phyloP scores from a whole-genome alignment of 2,888 invertebrate genomes.

The Polydrusus pterygomalis region DNA sequence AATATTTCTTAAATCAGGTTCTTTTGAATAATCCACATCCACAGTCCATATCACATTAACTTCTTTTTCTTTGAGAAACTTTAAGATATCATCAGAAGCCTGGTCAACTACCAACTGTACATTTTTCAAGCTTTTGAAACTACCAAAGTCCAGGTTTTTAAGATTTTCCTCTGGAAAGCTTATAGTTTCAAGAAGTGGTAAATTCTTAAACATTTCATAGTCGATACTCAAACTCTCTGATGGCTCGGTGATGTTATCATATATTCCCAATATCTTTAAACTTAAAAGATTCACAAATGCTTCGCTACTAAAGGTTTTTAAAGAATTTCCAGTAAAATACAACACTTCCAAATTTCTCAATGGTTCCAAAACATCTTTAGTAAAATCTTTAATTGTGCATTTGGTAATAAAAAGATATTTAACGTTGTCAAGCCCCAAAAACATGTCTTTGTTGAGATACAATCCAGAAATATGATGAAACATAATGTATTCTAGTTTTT shows the following conservation, averaged over 20 bases:
- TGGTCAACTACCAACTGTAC: constrained; percentile 16
- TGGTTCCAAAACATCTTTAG: background rate
- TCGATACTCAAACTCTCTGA: constrained; percentile 1
- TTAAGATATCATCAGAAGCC: background rate
- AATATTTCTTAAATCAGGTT: constrained; percentile 20
- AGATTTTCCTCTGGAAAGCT: constrained; percentile 32
- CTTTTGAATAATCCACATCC: constrained; percentile 14
- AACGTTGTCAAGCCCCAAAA: constrained; percentile 4
- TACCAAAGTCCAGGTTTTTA: constrained; percentile 3
- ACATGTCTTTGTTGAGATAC: background rate
- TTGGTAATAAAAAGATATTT: constrained; percentile 25
- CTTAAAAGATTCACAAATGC: constrained; percentile 7
- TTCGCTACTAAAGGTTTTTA: background rate
- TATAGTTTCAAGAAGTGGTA: constrained; percentile 17
- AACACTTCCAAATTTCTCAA: constrained; percentile 13
- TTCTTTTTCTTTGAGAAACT: constrained; percentile 12
- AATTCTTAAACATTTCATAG: constrained; percentile 20
- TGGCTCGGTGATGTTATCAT: constrained; percentile 7
- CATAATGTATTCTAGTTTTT: constrained; percentile 27
- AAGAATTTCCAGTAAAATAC: constrained; percentile 20
- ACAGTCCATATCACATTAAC: constrained; percentile 24
- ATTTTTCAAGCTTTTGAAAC: constrained; percentile 25
- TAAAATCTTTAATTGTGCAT: constrained; percentile 21
- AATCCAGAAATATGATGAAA: constrained; percentile 17
- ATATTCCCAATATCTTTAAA: constrained; percentile 15